Conservation (phyloP, 2,113 vertebrate species). For the Poeciliopsis occidentalis region DNA sequence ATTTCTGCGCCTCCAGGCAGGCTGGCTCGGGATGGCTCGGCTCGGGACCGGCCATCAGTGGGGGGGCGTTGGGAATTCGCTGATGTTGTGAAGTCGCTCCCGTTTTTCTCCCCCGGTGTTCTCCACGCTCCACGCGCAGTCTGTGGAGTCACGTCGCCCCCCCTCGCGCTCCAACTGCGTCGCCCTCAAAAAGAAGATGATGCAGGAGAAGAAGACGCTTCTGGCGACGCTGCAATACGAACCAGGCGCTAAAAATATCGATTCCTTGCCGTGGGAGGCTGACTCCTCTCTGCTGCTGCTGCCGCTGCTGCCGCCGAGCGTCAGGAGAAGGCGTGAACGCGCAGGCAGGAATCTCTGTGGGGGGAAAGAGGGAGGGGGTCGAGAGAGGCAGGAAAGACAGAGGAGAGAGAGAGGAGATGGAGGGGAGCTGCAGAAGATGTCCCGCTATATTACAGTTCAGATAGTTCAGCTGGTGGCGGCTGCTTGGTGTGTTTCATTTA, state of each 20-base stretch:
- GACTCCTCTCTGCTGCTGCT: conserved; percentile 11
- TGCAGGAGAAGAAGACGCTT: background rate
- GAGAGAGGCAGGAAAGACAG: conserved; percentile 15
- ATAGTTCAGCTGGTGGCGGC: background rate
- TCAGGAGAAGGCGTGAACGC: conserved; percentile 55
- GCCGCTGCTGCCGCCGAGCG: conserved; percentile 39
- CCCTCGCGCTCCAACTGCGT: conserved; percentile 27
- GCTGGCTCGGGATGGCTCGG: conserved; percentile 83
- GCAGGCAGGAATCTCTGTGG: conserved; percentile 66
- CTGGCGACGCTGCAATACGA: conserved; percentile 61
- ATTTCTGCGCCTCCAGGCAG: conserved; percentile 89
- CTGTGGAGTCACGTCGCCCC: background rate
- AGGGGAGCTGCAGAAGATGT: conserved; percentile 9
- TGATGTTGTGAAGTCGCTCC: conserved; percentile 1
- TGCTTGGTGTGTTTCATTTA: background rate
- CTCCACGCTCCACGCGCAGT: conserved; percentile 12
- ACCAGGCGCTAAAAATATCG: conserved; percentile 84
- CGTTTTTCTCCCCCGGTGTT: background rate
- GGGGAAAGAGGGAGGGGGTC: conserved; percentile 35
- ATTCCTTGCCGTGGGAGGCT: conserved; percentile 35
- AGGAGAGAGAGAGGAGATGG: conserved; percentile 6
- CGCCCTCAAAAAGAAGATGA: conserved; percentile 9
- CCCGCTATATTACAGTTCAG: conserved; percentile 9
- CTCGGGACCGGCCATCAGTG: conserved; percentile 86
- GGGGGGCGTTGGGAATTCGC: background rate